Percentiles rank a stretch among this genome's conserved stretches.
phyloP scores from a whole-genome alignment of 2,888 invertebrate species.

The Mesorhabditis spiculigera region DNA sequence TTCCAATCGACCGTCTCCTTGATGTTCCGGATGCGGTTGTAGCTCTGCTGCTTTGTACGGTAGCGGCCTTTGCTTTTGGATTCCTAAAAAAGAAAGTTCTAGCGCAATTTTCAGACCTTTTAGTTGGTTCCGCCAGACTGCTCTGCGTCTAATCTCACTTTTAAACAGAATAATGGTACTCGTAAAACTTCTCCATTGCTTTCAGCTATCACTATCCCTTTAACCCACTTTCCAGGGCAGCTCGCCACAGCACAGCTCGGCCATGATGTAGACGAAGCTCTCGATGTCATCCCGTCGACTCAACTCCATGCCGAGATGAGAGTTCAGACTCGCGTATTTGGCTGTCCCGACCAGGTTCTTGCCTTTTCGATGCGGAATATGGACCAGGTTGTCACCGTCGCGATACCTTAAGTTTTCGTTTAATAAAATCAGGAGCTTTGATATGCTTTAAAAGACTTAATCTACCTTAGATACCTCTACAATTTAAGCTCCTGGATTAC shows the following conservation, averaged over 20 bases:
- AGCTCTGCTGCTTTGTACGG: slow-evolving; percentile 21
- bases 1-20: slow-evolving; percentile 37
- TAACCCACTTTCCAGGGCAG: slow-evolving; percentile 39
- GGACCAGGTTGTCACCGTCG: slow-evolving; percentile 9
- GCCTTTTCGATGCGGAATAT: slow-evolving; percentile 9
- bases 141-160: slow-evolving; percentile 4
- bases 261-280: slow-evolving; percentile 41
- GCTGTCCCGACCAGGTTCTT: slow-evolving; percentile 18
- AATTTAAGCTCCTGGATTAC: not conserved
- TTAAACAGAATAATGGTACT: not conserved
- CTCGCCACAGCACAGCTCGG: slow-evolving; percentile 38
- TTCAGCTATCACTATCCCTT: not conserved
- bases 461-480: no score
- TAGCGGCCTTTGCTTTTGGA: not conserved
- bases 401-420: slow-evolving; percentile 3
- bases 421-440: not conserved
- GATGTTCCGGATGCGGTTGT: slow-evolving; percentile 24
- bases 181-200: not conserved
- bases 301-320: slow-evolving; percentile 36
- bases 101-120: slow-evolving; percentile 18
- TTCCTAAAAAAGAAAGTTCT: not conserved
- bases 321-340: slow-evolving; percentile 44
- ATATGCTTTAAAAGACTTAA: no score
- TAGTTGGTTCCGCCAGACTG: slow-evolving; percentile 12
- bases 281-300: slow-evolving; percentile 44